phyloP scores from a whole-genome alignment of 2,888 invertebrate species.

The Pseudolycoriella hygida region DNA sequence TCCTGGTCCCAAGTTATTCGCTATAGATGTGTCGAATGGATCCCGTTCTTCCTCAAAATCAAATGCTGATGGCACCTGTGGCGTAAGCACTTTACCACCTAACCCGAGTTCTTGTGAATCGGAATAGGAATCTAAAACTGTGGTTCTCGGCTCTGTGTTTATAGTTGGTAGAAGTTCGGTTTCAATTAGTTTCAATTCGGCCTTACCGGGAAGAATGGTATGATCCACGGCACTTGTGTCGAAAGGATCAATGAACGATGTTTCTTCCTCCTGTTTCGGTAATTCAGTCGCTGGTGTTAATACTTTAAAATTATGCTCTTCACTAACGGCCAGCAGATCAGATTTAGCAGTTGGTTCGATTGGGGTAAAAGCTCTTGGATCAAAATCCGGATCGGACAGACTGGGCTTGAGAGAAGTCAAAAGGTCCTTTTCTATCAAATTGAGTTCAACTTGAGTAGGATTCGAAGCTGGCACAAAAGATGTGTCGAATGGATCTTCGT shows the following conservation, averaged over 20 bases:
- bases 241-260: constrained; percentile 44
- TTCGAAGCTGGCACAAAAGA: constrained; percentile 58
- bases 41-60: constrained; percentile 37
- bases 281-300: constrained; percentile 44
- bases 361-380: constrained; percentile 29
- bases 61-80: constrained; percentile 30
- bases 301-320: constrained; percentile 48
- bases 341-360: constrained; percentile 16
- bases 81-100: constrained; percentile 52
- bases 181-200: constrained; percentile 60
- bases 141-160: constrained; percentile 18
- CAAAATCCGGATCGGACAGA: constrained; percentile 42
- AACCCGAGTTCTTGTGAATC: constrained; percentile 32
- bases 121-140: constrained; percentile 25
- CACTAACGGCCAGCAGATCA: constrained; percentile 30
- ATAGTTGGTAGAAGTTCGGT: constrained; percentile 44
- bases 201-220: constrained; percentile 54
- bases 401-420: constrained; percentile 35
- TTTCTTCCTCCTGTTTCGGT: constrained; percentile 18
- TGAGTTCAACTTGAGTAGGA: constrained; percentile 61
- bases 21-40: constrained; percentile 80
- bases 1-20: constrained; percentile 54
- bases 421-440: constrained; percentile 56
- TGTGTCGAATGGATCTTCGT: constrained; percentile 71
- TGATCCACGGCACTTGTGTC: constrained; percentile 62